Evolutionary conservation across 2,888 invertebrate species (phyloP).

Genomic region (Dicyrtomina minuta): DNA sequence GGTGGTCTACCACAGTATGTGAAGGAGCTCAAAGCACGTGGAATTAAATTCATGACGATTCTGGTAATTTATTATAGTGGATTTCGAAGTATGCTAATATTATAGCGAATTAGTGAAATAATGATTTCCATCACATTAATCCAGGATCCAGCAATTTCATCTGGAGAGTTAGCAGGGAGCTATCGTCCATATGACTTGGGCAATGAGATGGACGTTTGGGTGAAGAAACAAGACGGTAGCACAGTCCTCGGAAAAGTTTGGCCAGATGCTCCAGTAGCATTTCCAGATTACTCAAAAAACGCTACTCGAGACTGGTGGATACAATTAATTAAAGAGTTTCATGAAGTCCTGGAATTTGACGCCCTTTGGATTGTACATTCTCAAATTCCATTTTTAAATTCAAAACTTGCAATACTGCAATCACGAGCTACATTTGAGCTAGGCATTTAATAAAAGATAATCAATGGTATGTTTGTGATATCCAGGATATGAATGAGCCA

Average conservation of each 20-base stretch:
- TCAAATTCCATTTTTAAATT: not conserved
- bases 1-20: conserved; percentile 69
- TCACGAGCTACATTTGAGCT: too few relatives aligned
- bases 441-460: too few relatives aligned
- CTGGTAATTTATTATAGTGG: conserved; percentile 30
- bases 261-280: conserved; percentile 60
- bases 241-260: conserved; percentile 60
- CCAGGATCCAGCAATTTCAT: conserved; percentile 41
- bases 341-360: conserved; percentile 67
- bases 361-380: conserved; percentile 78
- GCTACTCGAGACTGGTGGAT: conserved; percentile 73
- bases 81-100: too few relatives aligned
- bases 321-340: conserved; percentile 67
- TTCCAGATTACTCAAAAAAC: conserved; percentile 58
- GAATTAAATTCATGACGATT: conserved; percentile 50
- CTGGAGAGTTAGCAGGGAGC: conserved; percentile 56
- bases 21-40: conserved; percentile 65
- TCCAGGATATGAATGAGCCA: conserved; percentile 83
- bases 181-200: conserved; percentile 40
- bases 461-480: not conserved
- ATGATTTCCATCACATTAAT: not conserved
- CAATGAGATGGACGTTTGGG: conserved; percentile 41
- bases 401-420: too few relatives aligned
- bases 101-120: too few relatives aligned
- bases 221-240: conserved; percentile 57